These are phyloP conservation scores for Ornithorhynchus anatinus DNA, from an alignment of 2,113 vertebrate genomes.

Conservation along the genomic window DNA sequence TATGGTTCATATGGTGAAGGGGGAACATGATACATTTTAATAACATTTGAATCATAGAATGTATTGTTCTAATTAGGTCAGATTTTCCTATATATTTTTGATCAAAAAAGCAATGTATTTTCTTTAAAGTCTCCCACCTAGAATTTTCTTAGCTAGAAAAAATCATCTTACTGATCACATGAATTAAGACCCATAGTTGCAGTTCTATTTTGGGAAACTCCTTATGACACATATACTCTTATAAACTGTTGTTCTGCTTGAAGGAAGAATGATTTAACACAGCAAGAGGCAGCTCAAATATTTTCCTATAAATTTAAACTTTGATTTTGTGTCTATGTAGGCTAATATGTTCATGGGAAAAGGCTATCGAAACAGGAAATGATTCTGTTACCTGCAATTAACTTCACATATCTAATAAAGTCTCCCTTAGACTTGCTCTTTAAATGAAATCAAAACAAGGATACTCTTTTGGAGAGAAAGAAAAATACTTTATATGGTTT, in stretches of 20 bases:
- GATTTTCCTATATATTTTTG: no score
- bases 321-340: not conserved
- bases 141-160: no score
- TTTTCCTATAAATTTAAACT: not conserved
- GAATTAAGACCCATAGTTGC: not conserved
- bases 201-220: accelerated
- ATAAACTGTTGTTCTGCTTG: not conserved
- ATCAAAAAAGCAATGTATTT: no score
- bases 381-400: not conserved
- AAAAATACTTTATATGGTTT: not conserved
- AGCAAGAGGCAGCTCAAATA: not conserved
- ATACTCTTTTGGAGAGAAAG: not conserved
- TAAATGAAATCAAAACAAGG: not conserved
- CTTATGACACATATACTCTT: not conserved
- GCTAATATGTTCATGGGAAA: accelerated
- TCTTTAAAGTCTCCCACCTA: no score
- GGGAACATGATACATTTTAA: no score
- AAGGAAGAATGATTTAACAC: not conserved
- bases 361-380: not conserved
- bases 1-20: no score
- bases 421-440: not conserved
- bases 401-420: not conserved
- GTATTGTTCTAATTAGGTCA: no score
- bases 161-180: no score
- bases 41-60: no score